Conservation (phyloP, 1,140 invertebrate genomes). For the Penaeus indicus region DNA sequence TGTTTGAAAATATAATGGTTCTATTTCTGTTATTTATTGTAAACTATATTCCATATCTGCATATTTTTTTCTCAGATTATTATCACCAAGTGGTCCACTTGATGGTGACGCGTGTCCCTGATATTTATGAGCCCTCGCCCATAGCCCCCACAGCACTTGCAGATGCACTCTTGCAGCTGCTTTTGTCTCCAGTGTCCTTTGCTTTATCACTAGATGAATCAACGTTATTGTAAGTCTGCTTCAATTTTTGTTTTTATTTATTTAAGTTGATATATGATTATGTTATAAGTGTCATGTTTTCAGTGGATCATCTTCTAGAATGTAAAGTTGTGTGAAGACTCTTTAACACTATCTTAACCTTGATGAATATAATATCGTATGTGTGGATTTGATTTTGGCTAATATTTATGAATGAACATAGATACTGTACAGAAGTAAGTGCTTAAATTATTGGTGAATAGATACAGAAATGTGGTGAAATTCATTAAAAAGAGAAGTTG, state of each 20-base stretch:
- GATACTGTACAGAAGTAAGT: too few species aligned
- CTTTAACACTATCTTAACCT: too few species aligned
- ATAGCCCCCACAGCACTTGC: slow-evolving; percentile 57
- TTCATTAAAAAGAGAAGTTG: too few species aligned
- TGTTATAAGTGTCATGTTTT: background rate
- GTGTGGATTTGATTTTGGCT: too few species aligned
- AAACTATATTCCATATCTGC: background rate
- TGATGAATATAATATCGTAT: too few species aligned
- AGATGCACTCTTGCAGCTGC: slow-evolving; percentile 51
- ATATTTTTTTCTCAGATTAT: slow-evolving; percentile 53
- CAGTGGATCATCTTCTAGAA: too few species aligned
- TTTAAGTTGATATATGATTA: background rate
- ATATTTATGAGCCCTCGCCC: slow-evolving; percentile 47
- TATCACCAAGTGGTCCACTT: slow-evolving; percentile 55
- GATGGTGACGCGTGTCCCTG: slow-evolving; percentile 51
- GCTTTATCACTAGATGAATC: slow-evolving; percentile 28
- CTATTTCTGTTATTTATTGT: background rate
- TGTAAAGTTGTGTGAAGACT: background rate
- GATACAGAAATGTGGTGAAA: too few species aligned
- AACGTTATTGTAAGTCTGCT: slow-evolving; percentile 45
- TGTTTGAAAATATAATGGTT: too few species aligned
- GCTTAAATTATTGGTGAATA: too few species aligned
- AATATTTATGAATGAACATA: too few species aligned
- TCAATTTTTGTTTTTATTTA: slow-evolving; percentile 1
- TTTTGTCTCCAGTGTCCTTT: slow-evolving; percentile 59